These are phyloP conservation scores for Spialia ferax DNA, from an alignment of 2,888 invertebrate genomes.

Conservation along the genomic window DNA sequence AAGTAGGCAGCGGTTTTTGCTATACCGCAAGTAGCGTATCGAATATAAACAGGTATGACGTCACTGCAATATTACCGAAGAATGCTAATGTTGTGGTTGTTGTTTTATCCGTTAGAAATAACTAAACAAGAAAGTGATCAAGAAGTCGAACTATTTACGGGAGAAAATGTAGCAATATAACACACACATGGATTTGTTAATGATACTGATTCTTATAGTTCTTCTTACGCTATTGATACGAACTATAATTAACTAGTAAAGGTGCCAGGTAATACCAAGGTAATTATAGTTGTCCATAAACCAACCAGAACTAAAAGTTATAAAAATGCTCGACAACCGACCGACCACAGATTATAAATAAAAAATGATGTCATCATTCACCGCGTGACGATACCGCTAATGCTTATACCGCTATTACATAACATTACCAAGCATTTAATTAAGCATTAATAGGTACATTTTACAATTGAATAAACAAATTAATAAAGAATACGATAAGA, in stretches of 20 bases:
- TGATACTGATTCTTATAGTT: too few species aligned
- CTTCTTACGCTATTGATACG: too few species aligned
- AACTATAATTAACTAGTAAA: too few species aligned
- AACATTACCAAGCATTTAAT: conserved; percentile 5
- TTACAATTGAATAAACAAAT: too few species aligned
- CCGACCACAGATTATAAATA: conserved; percentile 18
- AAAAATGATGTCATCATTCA: conserved; percentile 28
- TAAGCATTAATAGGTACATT: background rate
- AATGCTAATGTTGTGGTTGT: conserved; percentile 10
- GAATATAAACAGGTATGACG: conserved; percentile 25
- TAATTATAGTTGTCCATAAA: background rate
- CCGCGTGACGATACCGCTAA: conserved; percentile 16
- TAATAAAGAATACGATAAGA: background rate
- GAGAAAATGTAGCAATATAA: background rate
- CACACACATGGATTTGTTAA: background rate
- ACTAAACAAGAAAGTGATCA: background rate
- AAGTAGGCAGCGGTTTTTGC: conserved; percentile 15
- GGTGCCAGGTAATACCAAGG: background rate
- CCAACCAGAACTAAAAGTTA: conserved; percentile 15
- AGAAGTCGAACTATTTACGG: background rate
- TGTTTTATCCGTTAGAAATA: background rate
- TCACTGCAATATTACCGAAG: conserved; percentile 17
- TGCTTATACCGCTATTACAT: conserved; percentile 10
- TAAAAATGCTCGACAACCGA: background rate
- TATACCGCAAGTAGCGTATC: conserved; percentile 22